Base-by-base conservation (phyloP, 2,797 vertebrate species). In the Phoxinus dragarum region DNA sequence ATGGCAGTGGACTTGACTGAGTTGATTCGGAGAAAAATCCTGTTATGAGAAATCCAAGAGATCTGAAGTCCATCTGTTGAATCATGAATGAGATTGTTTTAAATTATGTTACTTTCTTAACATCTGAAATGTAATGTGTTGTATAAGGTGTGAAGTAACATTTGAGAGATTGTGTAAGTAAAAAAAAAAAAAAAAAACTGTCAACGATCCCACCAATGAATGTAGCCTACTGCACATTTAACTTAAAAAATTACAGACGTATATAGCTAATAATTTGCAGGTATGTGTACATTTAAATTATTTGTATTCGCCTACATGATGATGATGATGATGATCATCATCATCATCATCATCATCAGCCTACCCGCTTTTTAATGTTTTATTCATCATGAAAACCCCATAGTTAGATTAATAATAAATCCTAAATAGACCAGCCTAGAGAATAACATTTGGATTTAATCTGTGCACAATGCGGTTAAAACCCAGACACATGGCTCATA, bases 401-500 rank as follows among this genome's bases (percentile, higher is more conserved):
- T n/a, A 61, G 23, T 17, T 27, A 77, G 12, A 59, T 14, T 40
- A 10, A 23, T 10, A 27, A 61, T 61, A 42, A 12, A 47, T 47
- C 40, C 17, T 47, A 19, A 12, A 21, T 21, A 12, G 0, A 34
- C 2, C 47, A 31, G n/a, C 10, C 17, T 47, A 42, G 40, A 47
- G 21, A 66, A 34, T 44, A 17, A 47, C 27, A 66, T 47, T 79
- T 49, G 23, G 36, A 42, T 61, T 61, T 44, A 47, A 74, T 74
- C 38, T 73, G 31, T 49, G 38, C n/a, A 34, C 17, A 72, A 23
- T 56, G 68, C 52, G 12, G 21, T 16, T 80, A 52, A 80, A 67
- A 68, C 78, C 36, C 49, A 12, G 68, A 56, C 68, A 81, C 16
- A 69, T 80, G 44, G 19, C 7, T 38, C 21, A 34, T 68, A 61